Evolutionary conservation across 1,140 invertebrate genomes (phyloP).

Genomic region (Plectrocnemia conspersa): DNA sequence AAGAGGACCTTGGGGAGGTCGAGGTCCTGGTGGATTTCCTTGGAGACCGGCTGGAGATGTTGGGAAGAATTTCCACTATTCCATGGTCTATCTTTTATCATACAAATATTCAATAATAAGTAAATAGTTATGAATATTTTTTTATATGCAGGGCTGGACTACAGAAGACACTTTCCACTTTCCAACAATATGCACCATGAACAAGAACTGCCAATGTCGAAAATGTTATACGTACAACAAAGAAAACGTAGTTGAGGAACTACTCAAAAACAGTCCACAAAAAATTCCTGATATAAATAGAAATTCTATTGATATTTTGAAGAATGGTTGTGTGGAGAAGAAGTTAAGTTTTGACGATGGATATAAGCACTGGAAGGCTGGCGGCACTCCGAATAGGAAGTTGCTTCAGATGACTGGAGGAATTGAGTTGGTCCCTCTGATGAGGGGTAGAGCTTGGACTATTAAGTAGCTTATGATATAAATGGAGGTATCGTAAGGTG

Average conservation of each 20-base stretch:
- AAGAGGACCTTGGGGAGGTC: slow-evolving; percentile 56
- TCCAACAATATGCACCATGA: slow-evolving; percentile 13
- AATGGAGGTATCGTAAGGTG: too few species aligned
- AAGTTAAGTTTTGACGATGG: neutral
- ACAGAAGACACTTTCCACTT: slow-evolving; percentile 26
- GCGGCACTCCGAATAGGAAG: slow-evolving; percentile 48
- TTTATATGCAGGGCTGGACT: slow-evolving; percentile 33
- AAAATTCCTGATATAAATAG: neutral
- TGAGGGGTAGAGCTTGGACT: slow-evolving; percentile 49
- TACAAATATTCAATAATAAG: neutral
- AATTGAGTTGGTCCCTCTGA: slow-evolving; percentile 63
- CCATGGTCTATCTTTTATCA: slow-evolving; percentile 52
- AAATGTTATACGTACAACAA: too few species aligned
- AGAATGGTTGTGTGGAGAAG: slow-evolving; percentile 2
- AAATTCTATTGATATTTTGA: neutral
- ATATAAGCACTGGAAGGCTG: slow-evolving; percentile 6
- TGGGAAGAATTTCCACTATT: slow-evolving; percentile 62
- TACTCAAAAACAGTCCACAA: slow-evolving; percentile 10
- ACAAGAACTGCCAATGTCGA: neutral
- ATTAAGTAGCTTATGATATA: slow-evolving; percentile 33
- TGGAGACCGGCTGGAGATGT: slow-evolving; percentile 61
- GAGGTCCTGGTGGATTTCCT: slow-evolving; percentile 58
- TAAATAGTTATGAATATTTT: neutral
- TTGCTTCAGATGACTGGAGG: slow-evolving; percentile 54
- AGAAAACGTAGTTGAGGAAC: neutral